Evolutionary conservation across 2,797 vertebrate species (phyloP), one percentile per base, ranked within the genome.

Genomic region (Neosilurus hyrtlii): DNA sequence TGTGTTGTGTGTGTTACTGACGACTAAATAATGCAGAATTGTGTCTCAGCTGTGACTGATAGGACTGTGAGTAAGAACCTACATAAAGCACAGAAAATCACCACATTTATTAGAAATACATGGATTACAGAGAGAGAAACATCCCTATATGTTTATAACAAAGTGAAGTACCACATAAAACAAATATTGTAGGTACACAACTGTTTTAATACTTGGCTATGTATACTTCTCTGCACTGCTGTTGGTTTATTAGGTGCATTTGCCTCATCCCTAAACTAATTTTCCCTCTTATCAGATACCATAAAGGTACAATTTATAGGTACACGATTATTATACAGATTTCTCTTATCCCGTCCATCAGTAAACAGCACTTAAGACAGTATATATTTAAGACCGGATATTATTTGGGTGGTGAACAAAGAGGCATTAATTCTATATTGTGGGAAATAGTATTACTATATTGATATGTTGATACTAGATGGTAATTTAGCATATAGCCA

Each of bases 181-280:
- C 30, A 61, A 76, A 56, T 57, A 76, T 37, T 76, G 14, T 61
- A 61, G 11, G 18, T 12, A 22, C 20, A 56, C 10, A 43, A 18
- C 56, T 61, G 52, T n/a, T 37, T 26, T 61, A 76, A 76, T 61
- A n/a, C 14, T 75, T 35, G 43, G 14, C 24, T 54, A 72, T 24
- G 70, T 49, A n/a, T 71, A 56, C 15, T 54, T 9, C 52, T 56
- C 51, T 74, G 72, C 9, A 14, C 15, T 56, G 56, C 56, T 59
- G 30, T 30, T 59, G 73, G 73, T 75, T 37, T 75, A 59, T 75
- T 75, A 37, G 10, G 54, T 75, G 54, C 56, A 22, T 15, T 56
- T 20, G 37, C 20, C 11, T 74, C 9, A 1, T 57, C 72, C 54
- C 52, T 35, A 57, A 74, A 35, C 72, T 74, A 26, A 74, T 18